A percentile compares a stretch with the other conserved stretches of the same genome.
phyloP scores from a whole-genome alignment of 1,140 invertebrate genomes.

The Grapholita molesta region DNA sequence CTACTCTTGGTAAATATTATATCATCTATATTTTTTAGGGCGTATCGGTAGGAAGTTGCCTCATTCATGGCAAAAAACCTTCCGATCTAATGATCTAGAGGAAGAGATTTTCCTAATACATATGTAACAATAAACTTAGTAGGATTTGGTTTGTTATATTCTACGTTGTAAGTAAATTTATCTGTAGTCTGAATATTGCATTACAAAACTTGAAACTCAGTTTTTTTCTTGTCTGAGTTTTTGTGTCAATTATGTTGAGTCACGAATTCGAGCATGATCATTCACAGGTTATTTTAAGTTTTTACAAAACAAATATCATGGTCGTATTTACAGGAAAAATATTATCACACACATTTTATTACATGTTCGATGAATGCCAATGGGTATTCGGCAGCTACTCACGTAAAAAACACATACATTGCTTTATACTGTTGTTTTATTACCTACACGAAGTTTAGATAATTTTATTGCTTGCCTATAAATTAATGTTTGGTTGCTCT shows the following conservation, averaged over 20 bases:
- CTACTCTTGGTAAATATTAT: too few species aligned
- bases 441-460: constrained; percentile 1
- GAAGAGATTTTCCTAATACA: too few species aligned
- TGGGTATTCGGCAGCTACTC: not conserved
- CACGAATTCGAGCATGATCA: not conserved
- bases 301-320: not conserved
- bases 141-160: too few species aligned
- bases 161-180: too few species aligned
- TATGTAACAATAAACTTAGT: too few species aligned
- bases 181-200: not conserved
- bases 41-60: too few species aligned
- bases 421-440: not conserved
- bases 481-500: not conserved
- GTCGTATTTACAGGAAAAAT: constrained; percentile 4
- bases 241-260: too few species aligned
- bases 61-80: too few species aligned
- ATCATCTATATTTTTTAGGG: too few species aligned
- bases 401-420: constrained; percentile 6
- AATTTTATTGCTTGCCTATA: constrained; percentile 10
- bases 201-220: too few species aligned
- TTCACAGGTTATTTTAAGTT: not conserved
- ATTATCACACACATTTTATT: constrained; percentile 13
- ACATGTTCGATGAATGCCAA: constrained; percentile 10
- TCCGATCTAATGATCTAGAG: too few species aligned
- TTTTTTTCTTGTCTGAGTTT: not conserved